A percentile compares a stretch with the other conserved stretches of the same genome.
Evolutionary conservation across 2,113 vertebrate species (phyloP).

Genomic region (Aix galericulata): DNA sequence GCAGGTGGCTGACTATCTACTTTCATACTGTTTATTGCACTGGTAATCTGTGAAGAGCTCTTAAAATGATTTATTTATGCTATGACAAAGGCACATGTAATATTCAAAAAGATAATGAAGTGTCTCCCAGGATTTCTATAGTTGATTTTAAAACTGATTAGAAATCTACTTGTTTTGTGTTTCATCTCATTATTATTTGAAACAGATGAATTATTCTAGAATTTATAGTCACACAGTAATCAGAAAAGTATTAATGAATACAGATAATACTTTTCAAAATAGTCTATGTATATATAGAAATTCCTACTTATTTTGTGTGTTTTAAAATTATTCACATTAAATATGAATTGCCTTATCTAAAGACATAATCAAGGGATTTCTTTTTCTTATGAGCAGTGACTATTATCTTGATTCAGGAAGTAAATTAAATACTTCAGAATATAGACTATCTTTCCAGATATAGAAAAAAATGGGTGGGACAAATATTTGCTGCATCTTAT

Average conservation of each 20-base stretch:
- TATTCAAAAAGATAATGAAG: not conserved
- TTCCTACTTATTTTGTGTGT: not conserved
- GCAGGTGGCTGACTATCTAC: not conserved
- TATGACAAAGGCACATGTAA: not conserved
- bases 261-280: not conserved
- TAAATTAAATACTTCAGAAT: not conserved
- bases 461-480: not conserved
- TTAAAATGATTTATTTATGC: not conserved
- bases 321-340: not conserved
- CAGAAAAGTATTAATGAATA: not conserved
- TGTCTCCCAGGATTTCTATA: not conserved
- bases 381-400: not conserved
- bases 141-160: not conserved
- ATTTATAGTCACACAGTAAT: not conserved
- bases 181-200: not conserved
- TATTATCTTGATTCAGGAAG: not conserved
- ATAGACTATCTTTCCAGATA: not conserved
- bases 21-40: not conserved
- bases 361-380: not conserved
- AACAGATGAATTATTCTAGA: not conserved
- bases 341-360: not conserved
- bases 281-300: not conserved
- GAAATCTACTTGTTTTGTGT: not conserved
- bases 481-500: slow-evolving; percentile 27
- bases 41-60: not conserved